phyloP scores from a whole-genome alignment of 2,888 invertebrate genomes.

The Drosophila fulvimacula region DNA sequence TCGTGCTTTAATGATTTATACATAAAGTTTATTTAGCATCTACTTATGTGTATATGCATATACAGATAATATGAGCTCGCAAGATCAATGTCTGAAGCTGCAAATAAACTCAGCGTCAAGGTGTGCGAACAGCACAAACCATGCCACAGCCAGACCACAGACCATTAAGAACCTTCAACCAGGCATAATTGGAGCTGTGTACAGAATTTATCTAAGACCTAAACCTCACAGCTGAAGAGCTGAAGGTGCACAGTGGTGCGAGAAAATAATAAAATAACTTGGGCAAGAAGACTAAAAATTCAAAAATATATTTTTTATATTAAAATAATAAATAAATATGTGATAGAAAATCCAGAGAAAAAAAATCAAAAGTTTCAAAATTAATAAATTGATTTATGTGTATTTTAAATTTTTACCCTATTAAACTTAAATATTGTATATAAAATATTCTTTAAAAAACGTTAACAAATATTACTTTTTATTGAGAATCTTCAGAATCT shows the following conservation, averaged over 20 bases:
- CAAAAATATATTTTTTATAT: too few relatives aligned
- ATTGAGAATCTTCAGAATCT: too few relatives aligned
- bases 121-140: conserved; percentile 23
- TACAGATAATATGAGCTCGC: conserved; percentile 5
- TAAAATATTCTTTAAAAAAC: too few relatives aligned
- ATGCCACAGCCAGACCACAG: conserved; percentile 31
- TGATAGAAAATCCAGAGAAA: too few relatives aligned
- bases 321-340: neutral
- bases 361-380: too few relatives aligned
- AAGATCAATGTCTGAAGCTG: conserved; percentile 57
- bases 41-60: neutral
- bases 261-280: too few relatives aligned
- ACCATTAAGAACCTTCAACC: conserved; percentile 45
- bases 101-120: conserved; percentile 14
- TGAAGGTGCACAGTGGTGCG: neutral
- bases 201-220: conserved; percentile 18
- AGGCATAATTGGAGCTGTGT: conserved; percentile 29
- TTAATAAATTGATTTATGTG: too few relatives aligned
- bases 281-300: too few relatives aligned
- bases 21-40: conserved; percentile 3
- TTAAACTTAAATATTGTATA: too few relatives aligned
- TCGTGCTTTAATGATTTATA: conserved; percentile 36
- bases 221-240: conserved; percentile 7
- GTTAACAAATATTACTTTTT: too few relatives aligned
- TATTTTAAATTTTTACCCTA: too few relatives aligned